Conservation (phyloP, 1,140 invertebrate genomes). For the Euwallacea fornicatus region DNA sequence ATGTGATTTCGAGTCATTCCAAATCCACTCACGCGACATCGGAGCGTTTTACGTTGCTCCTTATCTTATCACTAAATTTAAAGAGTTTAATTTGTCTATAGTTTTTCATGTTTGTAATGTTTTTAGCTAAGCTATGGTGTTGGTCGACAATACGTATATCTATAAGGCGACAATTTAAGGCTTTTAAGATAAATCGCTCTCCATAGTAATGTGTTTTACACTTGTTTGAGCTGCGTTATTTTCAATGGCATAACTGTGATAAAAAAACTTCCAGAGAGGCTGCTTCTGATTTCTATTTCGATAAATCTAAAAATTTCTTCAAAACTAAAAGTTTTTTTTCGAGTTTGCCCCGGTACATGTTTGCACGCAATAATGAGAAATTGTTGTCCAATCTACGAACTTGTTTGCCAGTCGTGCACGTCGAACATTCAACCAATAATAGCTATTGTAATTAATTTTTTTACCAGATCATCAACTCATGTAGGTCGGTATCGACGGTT, state of each 20-base stretch:
- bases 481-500: neutral
- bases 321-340: too few species aligned
- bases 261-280: too few species aligned
- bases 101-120: constrained; percentile 2
- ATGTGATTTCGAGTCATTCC: neutral
- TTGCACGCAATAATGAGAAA: neutral
- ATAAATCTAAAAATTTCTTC: too few species aligned
- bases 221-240: too few species aligned
- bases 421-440: neutral
- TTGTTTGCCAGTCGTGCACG: neutral
- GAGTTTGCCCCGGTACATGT: neutral
- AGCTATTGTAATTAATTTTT: constrained; percentile 15
- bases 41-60: constrained; percentile 2
- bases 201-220: too few species aligned
- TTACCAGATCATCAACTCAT: constrained; percentile 7
- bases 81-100: constrained; percentile 2
- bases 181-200: too few species aligned
- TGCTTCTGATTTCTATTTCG: too few species aligned
- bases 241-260: too few species aligned
- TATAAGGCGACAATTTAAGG: too few species aligned
- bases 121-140: neutral
- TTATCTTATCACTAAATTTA: constrained; percentile 8
- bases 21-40: constrained; percentile 9
- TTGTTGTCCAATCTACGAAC: neutral
- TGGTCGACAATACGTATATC: neutral